Percentiles rank a stretch among this genome's conserved stretches.
These are phyloP conservation scores for Neuroterus valhalla DNA, from an alignment of 1,140 invertebrate genomes.

Conservation along the genomic window DNA sequence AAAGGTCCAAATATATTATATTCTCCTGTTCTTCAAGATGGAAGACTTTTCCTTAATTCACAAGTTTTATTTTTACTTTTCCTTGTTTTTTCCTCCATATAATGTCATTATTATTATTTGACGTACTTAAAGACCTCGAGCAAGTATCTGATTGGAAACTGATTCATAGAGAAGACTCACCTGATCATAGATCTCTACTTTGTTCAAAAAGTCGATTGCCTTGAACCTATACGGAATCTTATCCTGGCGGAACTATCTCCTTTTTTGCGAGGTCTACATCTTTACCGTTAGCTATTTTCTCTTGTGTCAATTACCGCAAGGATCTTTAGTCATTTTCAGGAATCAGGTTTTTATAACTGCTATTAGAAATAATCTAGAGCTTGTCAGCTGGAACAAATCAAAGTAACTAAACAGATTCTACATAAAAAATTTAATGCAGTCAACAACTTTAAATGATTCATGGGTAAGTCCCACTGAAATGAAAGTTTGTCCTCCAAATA, in stretches of 20 bases:
- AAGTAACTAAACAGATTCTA: not conserved
- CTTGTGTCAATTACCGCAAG: slow-evolving; percentile 2
- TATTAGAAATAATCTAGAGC: too few species aligned
- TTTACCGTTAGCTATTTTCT: slow-evolving; percentile 11
- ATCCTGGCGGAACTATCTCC: slow-evolving; percentile 35
- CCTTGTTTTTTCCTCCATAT: slow-evolving; percentile 16
- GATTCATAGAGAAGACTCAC: slow-evolving; percentile 41
- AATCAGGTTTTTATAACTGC: not conserved
- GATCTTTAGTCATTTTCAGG: not conserved
- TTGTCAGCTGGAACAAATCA: not conserved
- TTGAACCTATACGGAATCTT: slow-evolving; percentile 48
- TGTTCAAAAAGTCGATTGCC: slow-evolving; percentile 43
- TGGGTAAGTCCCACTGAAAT: not conserved
- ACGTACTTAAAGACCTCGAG: slow-evolving; percentile 47
- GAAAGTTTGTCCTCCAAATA: not conserved
- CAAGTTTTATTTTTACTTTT: not conserved
- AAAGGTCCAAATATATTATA: not conserved
- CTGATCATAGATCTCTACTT: slow-evolving; percentile 37
- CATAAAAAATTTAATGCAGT: not conserved
- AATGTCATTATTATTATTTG: slow-evolving; percentile 38
- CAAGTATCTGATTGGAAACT: slow-evolving; percentile 1
- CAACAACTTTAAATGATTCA: too few species aligned
- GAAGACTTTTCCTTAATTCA: not conserved
- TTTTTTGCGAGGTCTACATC: not conserved
- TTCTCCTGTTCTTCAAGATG: not conserved